Base-by-base conservation (phyloP, 1,140 invertebrate species). In the Goniozus legneri region DNA sequence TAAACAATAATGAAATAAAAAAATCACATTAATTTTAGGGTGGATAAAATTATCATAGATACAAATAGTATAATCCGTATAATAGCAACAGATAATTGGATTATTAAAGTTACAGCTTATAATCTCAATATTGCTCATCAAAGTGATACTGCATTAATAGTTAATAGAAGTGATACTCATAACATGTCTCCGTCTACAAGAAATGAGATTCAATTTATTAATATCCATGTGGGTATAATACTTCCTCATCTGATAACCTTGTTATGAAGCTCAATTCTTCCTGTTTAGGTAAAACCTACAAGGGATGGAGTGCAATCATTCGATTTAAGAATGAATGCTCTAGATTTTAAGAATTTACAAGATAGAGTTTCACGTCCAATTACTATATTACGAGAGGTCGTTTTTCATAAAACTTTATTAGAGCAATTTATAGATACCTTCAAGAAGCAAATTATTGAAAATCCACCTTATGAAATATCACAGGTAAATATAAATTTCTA, bases 361-460 rank as follows among this genome's bases (percentile, higher is more conserved):
- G 85, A 88, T 32, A 84, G 87, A 62, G 71, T 94, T 2, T 76
- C 78, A n/a, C 72, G 83, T 3, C 84, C 85, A 0, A 87, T 95
- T 30, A 70, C 79, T 6, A 85, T 93, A 62, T 80, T 87, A 6
- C 80, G 87, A 14, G 83, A 89, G 66, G 84, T 94, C 38, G 84
- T 84, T 13, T 86, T 95, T 50, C 82, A 89, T 60, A 87, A 86
- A 52, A 86, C 84, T 6, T 72, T 92, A 0, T 81, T 89, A 33
- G 92, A 95, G 57, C 80, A 86, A 58, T 95, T 94, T 71, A 77
- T 93, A 12, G 86, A 85, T 49, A 87, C 86, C 1, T 95, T 95
- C 62, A 86, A 84, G 60, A 79, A 89, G 27, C 81, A 87, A 60
- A 83, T 93, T 15, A 65, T 78, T 3, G 65, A 81, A 54, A 95